Evolutionary conservation across 1,140 invertebrate genomes (phyloP), one percentile per base, ranked within the genome.

Genomic region (Lithobius niger): DNA sequence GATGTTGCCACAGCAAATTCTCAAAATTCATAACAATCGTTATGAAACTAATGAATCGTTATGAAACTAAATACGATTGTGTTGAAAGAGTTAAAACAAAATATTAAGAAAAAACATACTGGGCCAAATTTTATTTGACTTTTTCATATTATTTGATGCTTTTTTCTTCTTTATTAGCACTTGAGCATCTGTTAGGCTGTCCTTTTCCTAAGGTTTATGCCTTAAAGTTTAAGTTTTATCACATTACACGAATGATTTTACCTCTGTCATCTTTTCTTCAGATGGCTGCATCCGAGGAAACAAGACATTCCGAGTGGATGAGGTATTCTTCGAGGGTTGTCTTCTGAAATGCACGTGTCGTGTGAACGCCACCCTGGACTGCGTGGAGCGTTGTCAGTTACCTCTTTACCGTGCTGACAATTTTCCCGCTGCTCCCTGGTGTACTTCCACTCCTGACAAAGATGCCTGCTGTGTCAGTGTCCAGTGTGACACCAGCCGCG

Each of bases 401-500:
- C 60, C 60, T 21, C 61, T 61, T 31, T 52, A 52, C 43, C 61
- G 57, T 42, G 55, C 45, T 22, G 66, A 62, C 25, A 73, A 75
- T 62, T 72, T 74, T 55, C 70, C 77, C 50, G 73, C 75, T 27
- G 84, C 89, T 73, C 79, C 83, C 1, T 67, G 81, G 22, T 91
- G 88, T 64, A 74, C 76, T 42, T 84, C 86, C 60, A 77, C 79
- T 59, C 73, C 77, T 6, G 72, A 77, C 15, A 79, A 82, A 31
- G 83, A 89, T 64, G 80, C 81, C 26, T 92, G 88, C 65, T 91
- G 86, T 63, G 79, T 84, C 2, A 71, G 79, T 28, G 71, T 84
- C 57, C 70, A 76, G 25, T 86, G 84, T 63, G 67, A 77, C 55
- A 59, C n/a, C n/a, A n/a, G n/a, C n/a, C n/a, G n/a, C n/a, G n/a